These are phyloP conservation scores for Athene cunicularia DNA, from an alignment of 2,113 vertebrate genomes.

Conservation along the genomic window DNA sequence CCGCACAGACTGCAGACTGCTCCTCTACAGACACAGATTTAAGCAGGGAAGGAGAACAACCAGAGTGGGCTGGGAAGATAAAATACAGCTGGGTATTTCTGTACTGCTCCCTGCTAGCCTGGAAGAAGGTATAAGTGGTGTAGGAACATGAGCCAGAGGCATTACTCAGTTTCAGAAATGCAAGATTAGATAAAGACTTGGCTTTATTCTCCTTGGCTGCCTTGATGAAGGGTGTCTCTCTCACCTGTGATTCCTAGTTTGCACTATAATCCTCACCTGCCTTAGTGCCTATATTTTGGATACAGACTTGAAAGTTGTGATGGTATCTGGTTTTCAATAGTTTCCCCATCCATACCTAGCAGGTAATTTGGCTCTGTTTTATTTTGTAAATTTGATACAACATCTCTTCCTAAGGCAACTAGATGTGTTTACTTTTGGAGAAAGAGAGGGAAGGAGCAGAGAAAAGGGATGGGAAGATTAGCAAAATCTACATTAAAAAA, in stretches of 20 bases:
- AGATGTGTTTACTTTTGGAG: background rate
- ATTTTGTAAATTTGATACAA: conserved; percentile 5
- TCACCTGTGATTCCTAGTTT: background rate
- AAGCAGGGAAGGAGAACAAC: background rate
- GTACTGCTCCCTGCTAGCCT: background rate
- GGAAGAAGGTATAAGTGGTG: background rate
- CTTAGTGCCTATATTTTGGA: background rate
- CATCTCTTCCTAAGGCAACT: background rate
- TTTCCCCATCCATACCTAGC: background rate
- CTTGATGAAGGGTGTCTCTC: background rate
- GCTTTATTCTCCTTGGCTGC: background rate
- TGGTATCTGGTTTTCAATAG: background rate
- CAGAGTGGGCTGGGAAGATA: background rate
- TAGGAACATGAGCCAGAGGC: background rate
- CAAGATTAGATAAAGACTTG: background rate
- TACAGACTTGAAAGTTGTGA: background rate
- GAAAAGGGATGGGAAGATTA: background rate
- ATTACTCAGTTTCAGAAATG: background rate
- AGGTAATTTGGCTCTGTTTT: conserved; percentile 18
- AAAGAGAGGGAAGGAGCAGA: background rate
- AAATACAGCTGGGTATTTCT: background rate
- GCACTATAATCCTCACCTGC: background rate
- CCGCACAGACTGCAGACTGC: background rate
- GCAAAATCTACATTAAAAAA: background rate
- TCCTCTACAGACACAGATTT: background rate